phyloP scores from a whole-genome alignment of 2,797 vertebrate species.

The Sternarchorhynchus goeldii region DNA sequence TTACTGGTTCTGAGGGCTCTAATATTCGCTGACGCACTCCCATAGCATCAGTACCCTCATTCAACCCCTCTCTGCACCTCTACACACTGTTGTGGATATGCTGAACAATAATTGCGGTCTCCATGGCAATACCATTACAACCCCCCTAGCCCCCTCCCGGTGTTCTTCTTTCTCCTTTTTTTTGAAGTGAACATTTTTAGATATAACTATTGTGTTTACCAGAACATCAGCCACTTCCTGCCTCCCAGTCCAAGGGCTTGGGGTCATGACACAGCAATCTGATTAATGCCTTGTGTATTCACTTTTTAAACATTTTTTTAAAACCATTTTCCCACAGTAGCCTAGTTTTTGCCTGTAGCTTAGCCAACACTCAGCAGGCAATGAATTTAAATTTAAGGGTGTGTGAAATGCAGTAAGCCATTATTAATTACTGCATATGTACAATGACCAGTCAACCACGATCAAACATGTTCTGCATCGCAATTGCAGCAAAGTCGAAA shows the following conservation, averaged over 20 bases:
- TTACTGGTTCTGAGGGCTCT: slow-evolving; percentile 73
- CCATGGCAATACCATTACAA: slow-evolving; percentile 70
- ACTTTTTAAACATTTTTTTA: slow-evolving; percentile 13
- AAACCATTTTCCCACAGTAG: slow-evolving; percentile 17
- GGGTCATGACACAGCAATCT: slow-evolving; percentile 36
- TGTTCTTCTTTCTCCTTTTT: slow-evolving; percentile 51
- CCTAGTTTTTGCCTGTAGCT: not conserved
- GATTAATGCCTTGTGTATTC: slow-evolving; percentile 22
- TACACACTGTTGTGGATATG: slow-evolving; percentile 66
- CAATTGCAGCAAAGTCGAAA: slow-evolving; percentile 31
- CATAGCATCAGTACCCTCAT: slow-evolving; percentile 58
- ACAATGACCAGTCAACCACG: slow-evolving; percentile 63
- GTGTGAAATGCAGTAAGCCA: slow-evolving; percentile 37
- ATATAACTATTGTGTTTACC: slow-evolving; percentile 61
- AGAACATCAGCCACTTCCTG: slow-evolving; percentile 32
- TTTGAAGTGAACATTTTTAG: slow-evolving; percentile 64
- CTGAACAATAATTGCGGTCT: slow-evolving; percentile 72
- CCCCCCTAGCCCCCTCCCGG: not conserved
- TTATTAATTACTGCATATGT: slow-evolving; percentile 69
- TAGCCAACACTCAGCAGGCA: slow-evolving; percentile 22
- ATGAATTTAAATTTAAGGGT: slow-evolving; percentile 39
- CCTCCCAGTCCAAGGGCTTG: slow-evolving; percentile 36
- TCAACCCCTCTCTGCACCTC: slow-evolving; percentile 64
- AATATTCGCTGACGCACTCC: slow-evolving; percentile 70
- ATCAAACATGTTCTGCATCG: slow-evolving; percentile 42